A percentile compares a stretch with the other conserved stretches of the same genome.
These are phyloP conservation scores for Machimus atricapillus DNA, from an alignment of 2,888 invertebrate species.

Conservation along the genomic window DNA sequence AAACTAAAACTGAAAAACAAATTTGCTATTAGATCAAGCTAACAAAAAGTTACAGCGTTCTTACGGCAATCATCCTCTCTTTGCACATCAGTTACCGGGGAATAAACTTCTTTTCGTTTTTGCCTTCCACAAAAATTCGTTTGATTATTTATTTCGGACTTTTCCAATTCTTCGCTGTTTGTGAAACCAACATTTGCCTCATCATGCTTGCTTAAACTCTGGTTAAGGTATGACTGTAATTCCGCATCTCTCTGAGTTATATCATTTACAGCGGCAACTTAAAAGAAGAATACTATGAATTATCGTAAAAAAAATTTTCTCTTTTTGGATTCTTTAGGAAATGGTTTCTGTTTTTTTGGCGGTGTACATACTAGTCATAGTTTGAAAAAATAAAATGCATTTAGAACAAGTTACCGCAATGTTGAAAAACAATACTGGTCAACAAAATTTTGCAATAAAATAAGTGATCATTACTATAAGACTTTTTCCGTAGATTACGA, in stretches of 20 bases:
- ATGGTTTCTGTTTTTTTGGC: too few species aligned
- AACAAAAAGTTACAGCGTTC: not conserved
- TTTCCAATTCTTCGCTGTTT: not conserved
- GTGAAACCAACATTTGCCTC: not conserved
- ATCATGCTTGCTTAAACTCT: slow-evolving; percentile 44
- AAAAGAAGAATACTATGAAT: not conserved
- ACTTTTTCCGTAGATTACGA: too few species aligned
- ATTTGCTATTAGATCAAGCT: not conserved
- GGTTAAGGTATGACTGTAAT: slow-evolving; percentile 49
- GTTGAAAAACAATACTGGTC: too few species aligned
- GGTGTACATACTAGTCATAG: too few species aligned
- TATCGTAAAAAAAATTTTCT: too few species aligned
- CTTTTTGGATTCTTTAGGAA: too few species aligned
- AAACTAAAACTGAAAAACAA: slow-evolving; percentile 44
- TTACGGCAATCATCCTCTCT: slow-evolving; percentile 40
- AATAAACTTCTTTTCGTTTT: not conserved
- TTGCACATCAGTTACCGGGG: not conserved
- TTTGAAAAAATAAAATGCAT: too few species aligned
- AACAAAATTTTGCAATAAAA: too few species aligned
- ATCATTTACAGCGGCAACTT: slow-evolving; percentile 53
- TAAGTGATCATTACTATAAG: too few species aligned
- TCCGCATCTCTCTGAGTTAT: slow-evolving; percentile 51
- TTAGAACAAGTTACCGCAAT: too few species aligned
- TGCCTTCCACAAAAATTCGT: not conserved
- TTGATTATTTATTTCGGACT: not conserved